phyloP scores from a whole-genome alignment of 2,888 invertebrate genomes.

The Antheraea assamensis region DNA sequence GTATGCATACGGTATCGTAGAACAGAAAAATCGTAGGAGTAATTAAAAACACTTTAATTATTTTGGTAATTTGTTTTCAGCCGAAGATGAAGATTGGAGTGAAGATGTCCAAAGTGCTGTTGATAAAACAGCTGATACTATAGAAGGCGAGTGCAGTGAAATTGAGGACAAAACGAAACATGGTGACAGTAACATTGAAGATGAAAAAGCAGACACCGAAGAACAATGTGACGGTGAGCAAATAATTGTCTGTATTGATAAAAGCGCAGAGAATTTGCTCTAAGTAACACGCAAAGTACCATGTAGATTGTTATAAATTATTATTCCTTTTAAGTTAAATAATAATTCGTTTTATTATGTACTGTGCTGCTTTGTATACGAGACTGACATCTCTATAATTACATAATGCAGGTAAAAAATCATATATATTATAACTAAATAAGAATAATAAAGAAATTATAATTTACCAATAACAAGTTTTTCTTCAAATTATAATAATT shows the following conservation, averaged over 20 bases:
- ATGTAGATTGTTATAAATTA: too few species aligned
- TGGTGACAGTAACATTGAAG: constrained; percentile 42
- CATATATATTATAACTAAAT: neutral
- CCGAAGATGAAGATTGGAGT: constrained; percentile 75
- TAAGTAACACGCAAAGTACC: too few species aligned
- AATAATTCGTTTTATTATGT: too few species aligned
- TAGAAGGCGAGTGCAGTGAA: constrained; percentile 33
- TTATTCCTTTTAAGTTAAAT: too few species aligned
- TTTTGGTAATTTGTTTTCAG: constrained; percentile 43
- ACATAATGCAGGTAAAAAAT: too few species aligned
- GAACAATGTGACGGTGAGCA: constrained; percentile 42
- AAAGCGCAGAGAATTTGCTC: too few species aligned
- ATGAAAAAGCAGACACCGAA: constrained; percentile 36
- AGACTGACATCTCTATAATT: too few species aligned
- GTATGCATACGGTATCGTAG: too few species aligned
- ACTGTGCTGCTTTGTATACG: too few species aligned
- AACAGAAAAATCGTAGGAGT: neutral
- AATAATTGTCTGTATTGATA: neutral
- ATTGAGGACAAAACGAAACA: constrained; percentile 42
- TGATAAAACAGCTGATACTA: constrained; percentile 39
- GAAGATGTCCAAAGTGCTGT: constrained; percentile 44
- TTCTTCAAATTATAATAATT: neutral
- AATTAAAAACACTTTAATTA: neutral
- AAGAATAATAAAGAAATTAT: neutral
- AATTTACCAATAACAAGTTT: neutral